Evolutionary conservation across 2,797 vertebrate species (phyloP).

Genomic region (Masticophis lateralis): DNA sequence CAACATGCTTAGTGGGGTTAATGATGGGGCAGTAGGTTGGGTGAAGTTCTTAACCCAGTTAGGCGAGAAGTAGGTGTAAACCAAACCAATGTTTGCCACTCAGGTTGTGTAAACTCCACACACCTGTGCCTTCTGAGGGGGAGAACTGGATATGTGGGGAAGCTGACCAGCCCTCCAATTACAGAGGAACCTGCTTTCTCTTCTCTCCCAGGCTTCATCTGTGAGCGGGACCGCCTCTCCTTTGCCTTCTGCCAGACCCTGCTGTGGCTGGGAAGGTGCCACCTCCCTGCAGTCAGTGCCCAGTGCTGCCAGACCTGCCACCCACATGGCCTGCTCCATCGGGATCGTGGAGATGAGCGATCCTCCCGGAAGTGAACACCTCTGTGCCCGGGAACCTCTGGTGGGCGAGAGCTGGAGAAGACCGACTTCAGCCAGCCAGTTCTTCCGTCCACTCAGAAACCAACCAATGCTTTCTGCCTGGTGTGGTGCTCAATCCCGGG

Average conservation of each 20-base stretch:
- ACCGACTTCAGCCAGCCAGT: not conserved
- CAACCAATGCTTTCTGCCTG: not conserved
- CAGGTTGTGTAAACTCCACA: not conserved
- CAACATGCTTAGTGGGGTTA: not conserved
- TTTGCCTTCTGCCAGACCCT: constrained; percentile 86
- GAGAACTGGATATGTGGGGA: too few species aligned
- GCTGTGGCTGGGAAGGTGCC: constrained; percentile 81
- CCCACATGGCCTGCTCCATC: constrained; percentile 11
- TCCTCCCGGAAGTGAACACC: constrained; percentile 61
- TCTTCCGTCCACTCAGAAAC: not conserved
- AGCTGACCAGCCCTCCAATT: too few species aligned
- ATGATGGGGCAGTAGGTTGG: not conserved
- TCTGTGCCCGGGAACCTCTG: not conserved
- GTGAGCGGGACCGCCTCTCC: constrained; percentile 79
- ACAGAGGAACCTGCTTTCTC: not conserved
- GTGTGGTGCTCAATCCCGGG: not conserved
- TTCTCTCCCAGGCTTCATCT: constrained; percentile 65
- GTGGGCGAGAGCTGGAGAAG: not conserved
- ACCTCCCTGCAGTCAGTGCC: constrained; percentile 68
- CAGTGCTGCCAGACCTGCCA: constrained; percentile 89
- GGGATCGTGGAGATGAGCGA: constrained; percentile 62
- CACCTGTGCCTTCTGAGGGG: not conserved
- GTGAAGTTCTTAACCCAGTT: not conserved
- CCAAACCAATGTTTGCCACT: not conserved
- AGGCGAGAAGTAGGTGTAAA: not conserved